Percentiles rank a stretch among this genome's conserved stretches.
Evolutionary conservation across 2,888 invertebrate genomes (phyloP).

Genomic region (Ganaspis brasiliensis): DNA sequence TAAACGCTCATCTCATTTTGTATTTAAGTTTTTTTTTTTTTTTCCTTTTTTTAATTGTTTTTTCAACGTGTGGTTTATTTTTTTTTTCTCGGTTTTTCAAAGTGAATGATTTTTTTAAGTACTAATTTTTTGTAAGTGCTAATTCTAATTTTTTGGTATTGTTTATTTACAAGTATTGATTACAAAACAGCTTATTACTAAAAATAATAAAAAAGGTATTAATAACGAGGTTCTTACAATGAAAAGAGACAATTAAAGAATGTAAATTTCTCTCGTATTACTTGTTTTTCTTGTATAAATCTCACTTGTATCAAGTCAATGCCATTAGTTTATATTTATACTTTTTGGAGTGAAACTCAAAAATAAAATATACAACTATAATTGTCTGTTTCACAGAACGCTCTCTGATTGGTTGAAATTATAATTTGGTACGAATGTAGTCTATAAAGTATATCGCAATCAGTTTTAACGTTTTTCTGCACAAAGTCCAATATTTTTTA

Average conservation of each 20-base stretch:
- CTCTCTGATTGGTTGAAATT: conserved; percentile 5
- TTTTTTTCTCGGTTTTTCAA: background rate
- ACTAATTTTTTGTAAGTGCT: too few relatives aligned
- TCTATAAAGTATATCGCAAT: background rate
- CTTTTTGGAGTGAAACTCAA: background rate
- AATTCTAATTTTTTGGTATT: too few relatives aligned
- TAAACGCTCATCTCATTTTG: background rate
- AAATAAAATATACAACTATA: background rate
- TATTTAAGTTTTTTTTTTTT: background rate
- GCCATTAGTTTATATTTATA: too few relatives aligned
- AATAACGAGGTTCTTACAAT: too few relatives aligned
- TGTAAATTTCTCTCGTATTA: too few relatives aligned
- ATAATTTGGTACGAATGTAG: conserved; percentile 19
- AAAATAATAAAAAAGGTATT: too few relatives aligned
- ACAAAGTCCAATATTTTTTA: background rate
- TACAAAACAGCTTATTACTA: too few relatives aligned
- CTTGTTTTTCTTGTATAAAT: too few relatives aligned
- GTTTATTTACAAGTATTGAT: too few relatives aligned
- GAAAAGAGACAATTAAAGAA: too few relatives aligned
- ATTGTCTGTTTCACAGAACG: background rate
- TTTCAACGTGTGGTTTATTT: too few relatives aligned
- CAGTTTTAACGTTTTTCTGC: background rate
- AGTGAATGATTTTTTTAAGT: background rate
- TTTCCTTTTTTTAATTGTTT: background rate
- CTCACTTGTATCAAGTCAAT: too few relatives aligned